Percentiles rank a stretch among this genome's conserved stretches.
Conservation (phyloP, 2,888 invertebrate species). For the Synanthedon myopaeformis region DNA sequence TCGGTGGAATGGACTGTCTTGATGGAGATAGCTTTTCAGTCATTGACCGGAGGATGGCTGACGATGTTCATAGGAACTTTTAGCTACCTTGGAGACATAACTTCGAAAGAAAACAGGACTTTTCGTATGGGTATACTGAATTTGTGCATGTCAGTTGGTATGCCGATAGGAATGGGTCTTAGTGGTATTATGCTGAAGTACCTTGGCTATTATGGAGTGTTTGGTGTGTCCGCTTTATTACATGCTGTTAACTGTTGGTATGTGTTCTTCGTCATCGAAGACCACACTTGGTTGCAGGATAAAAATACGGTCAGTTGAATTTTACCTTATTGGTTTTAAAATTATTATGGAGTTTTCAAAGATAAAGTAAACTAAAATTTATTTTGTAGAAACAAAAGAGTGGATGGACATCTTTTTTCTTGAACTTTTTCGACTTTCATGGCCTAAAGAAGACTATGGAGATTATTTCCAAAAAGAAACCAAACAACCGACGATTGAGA, state of each 20-base stretch:
- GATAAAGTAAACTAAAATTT: slow-evolving; percentile 26
- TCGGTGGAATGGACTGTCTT: slow-evolving; percentile 65
- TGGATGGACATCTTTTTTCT: slow-evolving; percentile 33
- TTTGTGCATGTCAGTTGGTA: slow-evolving; percentile 61
- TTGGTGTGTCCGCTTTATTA: slow-evolving; percentile 43
- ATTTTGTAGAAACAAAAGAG: slow-evolving; percentile 33
- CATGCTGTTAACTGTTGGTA: slow-evolving; percentile 58
- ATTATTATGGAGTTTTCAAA: no score
- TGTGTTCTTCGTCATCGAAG: slow-evolving; percentile 48
- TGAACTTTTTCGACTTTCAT: slow-evolving; percentile 60
- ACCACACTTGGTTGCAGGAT: slow-evolving; percentile 51
- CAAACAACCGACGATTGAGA: slow-evolving; percentile 44
- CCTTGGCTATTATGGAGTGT: slow-evolving; percentile 69
- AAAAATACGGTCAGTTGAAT: slow-evolving; percentile 41
- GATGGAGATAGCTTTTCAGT: slow-evolving; percentile 64
- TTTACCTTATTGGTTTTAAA: neutral
- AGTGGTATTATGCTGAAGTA: slow-evolving; percentile 47
- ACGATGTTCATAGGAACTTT: slow-evolving; percentile 70
- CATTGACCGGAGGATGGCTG: slow-evolving; percentile 69
- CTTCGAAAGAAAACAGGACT: slow-evolving; percentile 68
- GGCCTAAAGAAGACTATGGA: slow-evolving; percentile 60
- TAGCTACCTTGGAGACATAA: slow-evolving; percentile 73
- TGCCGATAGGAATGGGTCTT: slow-evolving; percentile 56
- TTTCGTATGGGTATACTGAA: slow-evolving; percentile 69
- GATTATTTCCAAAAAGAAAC: slow-evolving; percentile 62